These are phyloP conservation scores for Habropoda laboriosa DNA, from an alignment of 1,140 invertebrate species.

Conservation along the genomic window DNA sequence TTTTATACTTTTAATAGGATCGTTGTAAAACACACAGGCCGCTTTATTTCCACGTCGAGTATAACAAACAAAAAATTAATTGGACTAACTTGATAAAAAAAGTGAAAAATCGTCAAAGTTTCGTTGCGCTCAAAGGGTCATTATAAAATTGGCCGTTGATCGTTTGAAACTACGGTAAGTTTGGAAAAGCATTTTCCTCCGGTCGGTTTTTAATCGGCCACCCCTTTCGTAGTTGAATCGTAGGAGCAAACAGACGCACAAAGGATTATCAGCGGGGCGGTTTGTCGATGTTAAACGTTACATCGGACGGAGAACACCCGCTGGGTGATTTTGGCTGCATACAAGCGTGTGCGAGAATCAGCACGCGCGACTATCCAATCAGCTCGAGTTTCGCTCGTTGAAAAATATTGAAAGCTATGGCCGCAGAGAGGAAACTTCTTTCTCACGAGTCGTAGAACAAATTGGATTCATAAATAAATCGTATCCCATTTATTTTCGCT, in stretches of 20 bases:
- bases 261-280: slow-evolving; percentile 2
- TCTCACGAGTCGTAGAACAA: slow-evolving; percentile 31
- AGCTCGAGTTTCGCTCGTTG: not conserved
- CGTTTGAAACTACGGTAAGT: not conserved
- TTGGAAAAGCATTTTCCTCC: not conserved
- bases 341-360: not conserved
- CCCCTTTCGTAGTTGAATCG: not conserved
- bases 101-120: not conserved
- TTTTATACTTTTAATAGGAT: no score
- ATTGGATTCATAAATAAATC: slow-evolving; percentile 64
- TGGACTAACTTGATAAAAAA: not conserved
- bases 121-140: not conserved
- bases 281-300: slow-evolving; percentile 36
- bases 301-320: slow-evolving; percentile 3
- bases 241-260: slow-evolving; percentile 9
- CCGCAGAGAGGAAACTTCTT: slow-evolving; percentile 3
- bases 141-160: not conserved
- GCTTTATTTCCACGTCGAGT: not conserved
- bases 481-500: slow-evolving; percentile 49
- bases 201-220: not conserved
- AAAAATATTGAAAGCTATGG: slow-evolving; percentile 49
- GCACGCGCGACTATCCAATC: slow-evolving; percentile 20
- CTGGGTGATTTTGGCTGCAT: slow-evolving; percentile 18
- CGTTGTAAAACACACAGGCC: not conserved
- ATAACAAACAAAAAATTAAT: not conserved